These are phyloP conservation scores for Linnaemya tessellans DNA, from an alignment of 2,888 invertebrate species.

Conservation along the genomic window DNA sequence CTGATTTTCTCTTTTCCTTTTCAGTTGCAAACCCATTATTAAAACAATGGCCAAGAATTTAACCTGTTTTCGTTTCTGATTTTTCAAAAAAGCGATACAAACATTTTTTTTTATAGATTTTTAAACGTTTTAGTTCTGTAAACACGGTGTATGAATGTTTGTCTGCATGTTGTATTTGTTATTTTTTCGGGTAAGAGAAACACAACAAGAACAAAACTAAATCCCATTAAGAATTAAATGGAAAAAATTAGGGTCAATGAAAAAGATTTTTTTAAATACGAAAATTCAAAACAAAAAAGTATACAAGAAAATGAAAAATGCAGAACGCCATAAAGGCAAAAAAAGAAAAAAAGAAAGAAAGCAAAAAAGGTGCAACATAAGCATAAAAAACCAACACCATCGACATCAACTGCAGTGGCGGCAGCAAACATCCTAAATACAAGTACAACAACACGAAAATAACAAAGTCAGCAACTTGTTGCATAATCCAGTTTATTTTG, in stretches of 20 bases:
- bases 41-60: constrained; percentile 21
- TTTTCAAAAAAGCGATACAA: constrained; percentile 10
- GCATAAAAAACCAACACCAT: constrained; percentile 15
- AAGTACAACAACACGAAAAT: not conserved
- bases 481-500: constrained; percentile 57
- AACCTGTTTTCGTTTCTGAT: constrained; percentile 55
- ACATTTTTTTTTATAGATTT: constrained; percentile 42
- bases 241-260: constrained; percentile 71
- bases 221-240: constrained; percentile 72
- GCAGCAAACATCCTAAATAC: constrained; percentile 31
- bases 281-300: not conserved
- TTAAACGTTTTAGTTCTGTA: constrained; percentile 25
- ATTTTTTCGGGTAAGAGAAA: constrained; percentile 30
- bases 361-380: constrained; percentile 3
- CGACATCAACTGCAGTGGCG: constrained; percentile 16
- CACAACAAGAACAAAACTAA: constrained; percentile 54
- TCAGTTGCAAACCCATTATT: not conserved
- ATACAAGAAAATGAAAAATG: not conserved
- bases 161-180: no score
- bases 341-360: constrained; percentile 14
- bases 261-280: constrained; percentile 53
- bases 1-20: not conserved
- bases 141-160: no score
- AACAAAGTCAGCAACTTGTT: constrained; percentile 59
- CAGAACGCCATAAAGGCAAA: no score